Base-by-base conservation (phyloP, 2,888 invertebrate genomes). In the Coleophora deauratella region DNA sequence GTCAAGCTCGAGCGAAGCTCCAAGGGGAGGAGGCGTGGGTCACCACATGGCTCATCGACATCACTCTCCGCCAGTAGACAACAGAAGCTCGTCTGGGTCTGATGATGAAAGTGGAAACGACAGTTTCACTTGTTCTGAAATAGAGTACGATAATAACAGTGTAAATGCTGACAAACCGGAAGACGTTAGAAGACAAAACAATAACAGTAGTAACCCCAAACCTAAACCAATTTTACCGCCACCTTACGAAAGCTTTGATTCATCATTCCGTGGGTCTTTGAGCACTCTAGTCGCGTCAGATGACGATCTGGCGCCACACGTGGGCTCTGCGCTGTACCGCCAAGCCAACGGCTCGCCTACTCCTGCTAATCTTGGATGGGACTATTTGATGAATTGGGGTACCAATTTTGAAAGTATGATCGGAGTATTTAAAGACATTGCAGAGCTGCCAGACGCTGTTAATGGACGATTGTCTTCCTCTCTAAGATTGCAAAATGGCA, bases 81-180 rank as follows among this genome's bases (percentile, higher is more conserved):
- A 93, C 55, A 89, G 93, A 59, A 91, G 93, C 59, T 93, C 94
- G 9, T 93, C 93, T 0, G 85, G 82, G 2, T 93, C 94, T 8
- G 94, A 97, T 9, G 95, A 97, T 58, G 97, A 97, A 70, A 97
- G 97, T 75, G 93, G 92, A 50, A 97, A 98, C 77, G 98, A 98
- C 69, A 97, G 97, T 57, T 98, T 98, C 82, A 98, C 98, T 9
- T 98, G 98, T 81, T 98, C 98, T 0, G 98, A 98, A 85, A 97
- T 97, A 66, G 98, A 98, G 74, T 97, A 97, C 70, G 97, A 97
- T 63, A 96, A 96, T 66, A 93, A 94, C 61, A 94, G 94, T 59
- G 84, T 94, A 48, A 91, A 90, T 41, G 94, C 93, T 11, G 94
- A 94, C 63, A 94, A 94, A 64, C 86, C 88, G 43, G 90, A 90